phyloP scores from a whole-genome alignment of 2,797 vertebrate genomes.

The Telmatherina bonti region DNA sequence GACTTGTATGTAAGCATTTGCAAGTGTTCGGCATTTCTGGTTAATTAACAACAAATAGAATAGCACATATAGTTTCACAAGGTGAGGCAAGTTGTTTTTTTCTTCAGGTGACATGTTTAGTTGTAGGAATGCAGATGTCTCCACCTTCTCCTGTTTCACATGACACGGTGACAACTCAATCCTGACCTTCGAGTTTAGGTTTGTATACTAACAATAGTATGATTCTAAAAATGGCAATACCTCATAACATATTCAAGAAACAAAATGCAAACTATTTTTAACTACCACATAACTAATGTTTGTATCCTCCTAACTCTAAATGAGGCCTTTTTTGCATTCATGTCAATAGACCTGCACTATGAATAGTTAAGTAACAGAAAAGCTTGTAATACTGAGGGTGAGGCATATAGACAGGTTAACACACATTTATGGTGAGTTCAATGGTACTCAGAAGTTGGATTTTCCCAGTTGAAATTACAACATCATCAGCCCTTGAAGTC shows the following conservation, averaged over 20 bases:
- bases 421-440: too few species aligned
- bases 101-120: not conserved
- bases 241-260: not conserved
- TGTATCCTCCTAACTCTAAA: not conserved
- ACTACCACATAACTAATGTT: not conserved
- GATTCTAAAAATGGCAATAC: not conserved
- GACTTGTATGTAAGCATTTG: not conserved
- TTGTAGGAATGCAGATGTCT: constrained; percentile 15
- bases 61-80: not conserved
- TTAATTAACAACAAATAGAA: not conserved
- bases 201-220: constrained; percentile 2
- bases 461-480: too few species aligned
- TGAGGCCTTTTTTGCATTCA: too few species aligned
- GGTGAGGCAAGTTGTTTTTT: not conserved
- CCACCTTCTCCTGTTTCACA: constrained; percentile 47
- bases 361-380: too few species aligned
- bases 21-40: not conserved
- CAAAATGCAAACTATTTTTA: not conserved
- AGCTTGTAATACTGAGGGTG: too few species aligned
- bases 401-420: too few species aligned
- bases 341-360: too few species aligned
- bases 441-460: too few species aligned
- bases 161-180: constrained; percentile 25
- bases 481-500: too few species aligned
- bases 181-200: constrained; percentile 9